Evolutionary conservation across 2,113 vertebrate species (phyloP).

Genomic region (Upupa epops): DNA sequence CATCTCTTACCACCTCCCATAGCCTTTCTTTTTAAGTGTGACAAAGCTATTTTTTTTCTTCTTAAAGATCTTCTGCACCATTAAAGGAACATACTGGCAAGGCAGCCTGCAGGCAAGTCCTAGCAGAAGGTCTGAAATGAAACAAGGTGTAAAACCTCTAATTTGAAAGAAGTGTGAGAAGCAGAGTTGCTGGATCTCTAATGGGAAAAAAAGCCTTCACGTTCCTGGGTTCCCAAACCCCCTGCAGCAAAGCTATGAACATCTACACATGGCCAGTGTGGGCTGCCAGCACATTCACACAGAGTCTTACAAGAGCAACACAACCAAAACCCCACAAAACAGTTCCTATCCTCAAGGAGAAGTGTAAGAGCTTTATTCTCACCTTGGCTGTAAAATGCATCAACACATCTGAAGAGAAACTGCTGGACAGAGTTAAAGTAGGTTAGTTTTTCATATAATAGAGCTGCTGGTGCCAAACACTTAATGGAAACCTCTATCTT

Average conservation of each 20-base stretch:
- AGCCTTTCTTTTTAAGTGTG: not conserved
- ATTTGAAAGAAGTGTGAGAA: not conserved
- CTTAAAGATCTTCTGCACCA: not conserved
- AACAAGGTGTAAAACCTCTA: not conserved
- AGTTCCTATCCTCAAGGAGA: not conserved
- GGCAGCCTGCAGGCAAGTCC: not conserved
- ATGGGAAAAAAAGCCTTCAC: not conserved
- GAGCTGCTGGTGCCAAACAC: not conserved
- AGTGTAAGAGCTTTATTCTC: not conserved
- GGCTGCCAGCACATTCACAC: not conserved
- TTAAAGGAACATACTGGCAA: not conserved
- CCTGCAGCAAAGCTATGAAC: not conserved
- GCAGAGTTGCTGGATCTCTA: not conserved
- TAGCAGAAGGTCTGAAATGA: not conserved
- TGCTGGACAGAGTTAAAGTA: not conserved
- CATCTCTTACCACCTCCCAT: not conserved
- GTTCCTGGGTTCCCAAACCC: not conserved
- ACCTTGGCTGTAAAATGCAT: not conserved
- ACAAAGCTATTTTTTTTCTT: not conserved
- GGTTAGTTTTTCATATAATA: not conserved
- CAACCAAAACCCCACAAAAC: not conserved
- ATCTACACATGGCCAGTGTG: fast-evolving
- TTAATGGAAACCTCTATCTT: not conserved
- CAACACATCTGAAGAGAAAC: not conserved
- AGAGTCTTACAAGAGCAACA: not conserved